Percentiles rank a stretch among this genome's conserved stretches.
Evolutionary conservation across 2,888 invertebrate species (phyloP).

Genomic region (Aethes cnicana): DNA sequence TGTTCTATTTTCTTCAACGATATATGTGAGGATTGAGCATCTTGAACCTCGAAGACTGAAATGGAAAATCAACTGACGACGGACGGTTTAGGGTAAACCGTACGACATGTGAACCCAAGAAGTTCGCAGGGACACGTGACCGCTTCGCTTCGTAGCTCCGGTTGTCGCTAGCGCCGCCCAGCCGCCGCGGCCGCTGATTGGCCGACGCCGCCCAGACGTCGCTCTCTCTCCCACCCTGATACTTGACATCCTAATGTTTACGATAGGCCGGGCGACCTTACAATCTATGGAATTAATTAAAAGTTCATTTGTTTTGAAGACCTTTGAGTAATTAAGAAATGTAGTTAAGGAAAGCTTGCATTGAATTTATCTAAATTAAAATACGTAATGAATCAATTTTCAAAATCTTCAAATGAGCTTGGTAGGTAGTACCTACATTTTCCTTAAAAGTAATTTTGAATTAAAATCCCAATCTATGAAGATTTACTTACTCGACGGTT

Average conservation of each 20-base stretch:
- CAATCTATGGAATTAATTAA: slow-evolving; percentile 2
- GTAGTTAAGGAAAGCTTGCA: too few relatives aligned
- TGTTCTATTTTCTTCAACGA: too few relatives aligned
- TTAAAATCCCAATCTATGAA: too few relatives aligned
- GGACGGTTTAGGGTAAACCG: slow-evolving; percentile 41
- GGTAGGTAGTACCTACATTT: too few relatives aligned
- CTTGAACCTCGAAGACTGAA: background rate
- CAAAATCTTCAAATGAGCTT: background rate
- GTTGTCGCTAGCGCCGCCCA: slow-evolving; percentile 70
- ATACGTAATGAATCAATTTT: background rate
- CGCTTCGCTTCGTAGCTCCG: slow-evolving; percentile 75
- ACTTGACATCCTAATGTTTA: slow-evolving; percentile 81
- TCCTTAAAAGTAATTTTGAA: too few relatives aligned
- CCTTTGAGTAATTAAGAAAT: background rate
- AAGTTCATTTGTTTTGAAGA: background rate
- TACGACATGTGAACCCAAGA: slow-evolving; percentile 33
- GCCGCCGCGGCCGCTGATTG: slow-evolving; percentile 59
- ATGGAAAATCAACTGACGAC: slow-evolving; percentile 10
- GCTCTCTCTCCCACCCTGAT: slow-evolving; percentile 60
- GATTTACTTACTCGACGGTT: too few relatives aligned
- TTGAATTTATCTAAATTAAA: background rate
- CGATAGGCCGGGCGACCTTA: slow-evolving; percentile 31
- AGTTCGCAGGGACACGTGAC: slow-evolving; percentile 47
- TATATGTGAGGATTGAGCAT: too few relatives aligned
- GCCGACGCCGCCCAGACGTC: slow-evolving; percentile 68